Conservation (phyloP, 2,113 vertebrate species). For the Microcebus tavaratra region DNA sequence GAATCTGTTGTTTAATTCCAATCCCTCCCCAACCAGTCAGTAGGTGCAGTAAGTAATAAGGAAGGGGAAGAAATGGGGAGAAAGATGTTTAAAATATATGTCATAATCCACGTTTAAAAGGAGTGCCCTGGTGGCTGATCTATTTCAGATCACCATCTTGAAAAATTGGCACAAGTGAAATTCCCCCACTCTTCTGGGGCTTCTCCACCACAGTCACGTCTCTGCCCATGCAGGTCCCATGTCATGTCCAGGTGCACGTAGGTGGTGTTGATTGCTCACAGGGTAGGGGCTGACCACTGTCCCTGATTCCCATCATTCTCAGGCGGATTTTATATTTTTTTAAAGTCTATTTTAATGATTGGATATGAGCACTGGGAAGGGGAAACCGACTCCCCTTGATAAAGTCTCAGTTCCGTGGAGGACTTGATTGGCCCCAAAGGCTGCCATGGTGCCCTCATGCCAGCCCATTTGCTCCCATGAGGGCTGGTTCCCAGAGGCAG, state of each 20-base stretch:
- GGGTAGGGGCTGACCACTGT: conserved; percentile 62
- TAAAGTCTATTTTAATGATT: conserved; percentile 80
- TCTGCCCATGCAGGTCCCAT: not conserved
- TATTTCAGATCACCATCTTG: not conserved
- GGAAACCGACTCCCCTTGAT: conserved; percentile 74
- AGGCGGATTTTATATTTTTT: conserved; percentile 79
- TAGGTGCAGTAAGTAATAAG: not conserved
- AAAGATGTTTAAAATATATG: conserved; percentile 22
- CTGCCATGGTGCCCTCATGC: conserved; percentile 50
- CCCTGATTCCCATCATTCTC: conserved; percentile 83
- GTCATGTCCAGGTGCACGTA: not conserved
- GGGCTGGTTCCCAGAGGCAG: conserved; percentile 63
- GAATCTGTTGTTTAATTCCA: not conserved
- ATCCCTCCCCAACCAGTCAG: not conserved
- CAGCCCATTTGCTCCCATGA: conserved; percentile 1
- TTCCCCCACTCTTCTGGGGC: not conserved
- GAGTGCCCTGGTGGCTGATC: conserved; percentile 38
- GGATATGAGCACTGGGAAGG: conserved; percentile 78
- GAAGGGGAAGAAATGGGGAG: not conserved
- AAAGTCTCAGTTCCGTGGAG: conserved; percentile 76
- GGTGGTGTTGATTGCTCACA: not conserved
- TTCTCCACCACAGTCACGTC: not conserved
- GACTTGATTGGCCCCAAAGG: conserved; percentile 66
- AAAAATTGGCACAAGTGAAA: conserved; percentile 64
- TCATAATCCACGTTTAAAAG: conserved; percentile 80